Conservation (phyloP, 2,888 invertebrate genomes). For the Trissoscelio sp. region DNA sequence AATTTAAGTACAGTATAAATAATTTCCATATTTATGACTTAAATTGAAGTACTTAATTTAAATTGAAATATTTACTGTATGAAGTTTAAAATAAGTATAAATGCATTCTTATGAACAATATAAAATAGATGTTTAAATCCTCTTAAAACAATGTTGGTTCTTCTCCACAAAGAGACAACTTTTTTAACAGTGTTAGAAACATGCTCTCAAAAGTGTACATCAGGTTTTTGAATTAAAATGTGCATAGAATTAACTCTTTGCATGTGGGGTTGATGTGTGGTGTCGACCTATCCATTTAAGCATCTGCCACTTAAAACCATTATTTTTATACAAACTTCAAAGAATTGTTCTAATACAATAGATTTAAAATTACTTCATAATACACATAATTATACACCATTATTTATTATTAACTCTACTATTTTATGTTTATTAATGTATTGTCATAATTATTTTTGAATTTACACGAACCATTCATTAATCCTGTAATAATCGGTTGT, state of each 20-base stretch:
- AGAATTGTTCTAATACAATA: background rate
- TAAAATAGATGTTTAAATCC: constrained; percentile 2
- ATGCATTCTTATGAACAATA: background rate
- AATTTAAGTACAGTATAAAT: too few relatives aligned
- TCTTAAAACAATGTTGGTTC: constrained; percentile 14
- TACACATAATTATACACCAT: too few relatives aligned
- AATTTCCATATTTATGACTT: too few relatives aligned
- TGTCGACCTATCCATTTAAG: constrained; percentile 24
- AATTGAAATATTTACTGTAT: too few relatives aligned
- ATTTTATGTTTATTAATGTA: too few relatives aligned
- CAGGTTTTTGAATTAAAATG: constrained; percentile 49
- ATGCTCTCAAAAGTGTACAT: constrained; percentile 35
- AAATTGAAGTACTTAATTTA: too few relatives aligned
- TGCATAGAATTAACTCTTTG: constrained; percentile 50
- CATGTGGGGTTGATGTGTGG: constrained; percentile 34
- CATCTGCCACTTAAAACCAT: constrained; percentile 36
- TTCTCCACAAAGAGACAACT: background rate
- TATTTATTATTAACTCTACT: too few relatives aligned
- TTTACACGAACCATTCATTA: constrained; percentile 90
- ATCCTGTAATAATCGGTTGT: constrained; percentile 95
- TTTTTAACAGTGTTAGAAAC: constrained; percentile 38
- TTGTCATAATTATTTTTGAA: too few relatives aligned
- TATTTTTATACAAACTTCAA: background rate
- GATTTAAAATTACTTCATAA: too few relatives aligned
- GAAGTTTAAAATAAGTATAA: background rate